These are phyloP conservation scores for Argyrosomus regius DNA, from an alignment of 2,797 vertebrate genomes.

Conservation along the genomic window DNA sequence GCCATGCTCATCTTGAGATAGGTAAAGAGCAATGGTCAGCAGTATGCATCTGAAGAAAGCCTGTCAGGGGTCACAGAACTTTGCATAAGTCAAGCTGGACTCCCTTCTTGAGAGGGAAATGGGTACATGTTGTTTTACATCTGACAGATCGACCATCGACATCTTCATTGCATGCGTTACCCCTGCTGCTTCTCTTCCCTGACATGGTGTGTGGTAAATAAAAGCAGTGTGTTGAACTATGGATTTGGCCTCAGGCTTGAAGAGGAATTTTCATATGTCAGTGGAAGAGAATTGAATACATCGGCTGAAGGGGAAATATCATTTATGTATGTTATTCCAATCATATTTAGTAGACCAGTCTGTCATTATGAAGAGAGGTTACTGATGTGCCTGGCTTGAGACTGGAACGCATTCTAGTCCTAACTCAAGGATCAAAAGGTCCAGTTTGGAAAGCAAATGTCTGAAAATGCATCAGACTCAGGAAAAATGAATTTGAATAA, in stretches of 20 bases:
- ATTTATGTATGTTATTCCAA: neutral
- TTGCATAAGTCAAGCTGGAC: conserved; percentile 72
- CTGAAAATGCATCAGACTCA: neutral
- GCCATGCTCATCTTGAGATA: conserved; percentile 48
- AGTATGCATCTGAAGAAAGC: conserved; percentile 51
- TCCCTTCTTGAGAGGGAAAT: conserved; percentile 52
- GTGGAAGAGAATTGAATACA: conserved; percentile 19
- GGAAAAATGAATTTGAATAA: neutral
- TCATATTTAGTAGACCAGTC: neutral
- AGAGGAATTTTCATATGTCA: conserved; percentile 23
- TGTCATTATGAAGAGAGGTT: conserved; percentile 1
- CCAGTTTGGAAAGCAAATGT: neutral
- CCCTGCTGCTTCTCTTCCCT: conserved; percentile 24
- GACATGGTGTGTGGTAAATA: conserved; percentile 48
- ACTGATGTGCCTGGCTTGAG: neutral
- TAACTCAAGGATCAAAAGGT: neutral
- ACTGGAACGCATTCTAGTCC: neutral
- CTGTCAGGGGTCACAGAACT: conserved; percentile 65
- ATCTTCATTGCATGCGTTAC: conserved; percentile 47
- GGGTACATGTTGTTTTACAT: conserved; percentile 62
- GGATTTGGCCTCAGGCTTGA: conserved; percentile 54
- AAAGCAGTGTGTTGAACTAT: conserved; percentile 54
- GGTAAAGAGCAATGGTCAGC: conserved; percentile 68
- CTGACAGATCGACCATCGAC: conserved; percentile 46
- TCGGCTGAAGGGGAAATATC: conserved; percentile 15